These are phyloP conservation scores for Eilema griseolum DNA, from an alignment of 2,888 invertebrate species.

Conservation along the genomic window DNA sequence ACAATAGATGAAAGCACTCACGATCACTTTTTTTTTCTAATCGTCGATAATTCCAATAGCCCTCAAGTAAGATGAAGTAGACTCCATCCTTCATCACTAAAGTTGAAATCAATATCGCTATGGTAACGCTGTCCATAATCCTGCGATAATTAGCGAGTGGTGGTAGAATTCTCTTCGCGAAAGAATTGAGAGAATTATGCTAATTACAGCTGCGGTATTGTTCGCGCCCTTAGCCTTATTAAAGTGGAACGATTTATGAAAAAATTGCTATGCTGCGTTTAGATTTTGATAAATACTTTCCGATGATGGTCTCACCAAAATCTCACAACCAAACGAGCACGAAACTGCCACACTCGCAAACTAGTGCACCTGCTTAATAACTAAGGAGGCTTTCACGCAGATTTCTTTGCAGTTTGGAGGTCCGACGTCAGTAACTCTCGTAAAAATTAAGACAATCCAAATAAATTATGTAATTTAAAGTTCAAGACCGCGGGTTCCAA, in stretches of 20 bases:
- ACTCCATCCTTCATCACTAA: not conserved
- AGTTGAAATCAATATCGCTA: slow-evolving; percentile 26
- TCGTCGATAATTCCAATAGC: not conserved
- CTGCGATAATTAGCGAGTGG: slow-evolving; percentile 11
- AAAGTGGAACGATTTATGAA: slow-evolving; percentile 38
- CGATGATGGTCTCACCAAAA: no score
- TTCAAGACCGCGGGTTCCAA: no score
- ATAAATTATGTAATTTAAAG: no score
- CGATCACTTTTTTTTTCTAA: no score
- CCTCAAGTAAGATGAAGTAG: not conserved
- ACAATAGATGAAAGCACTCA: no score
- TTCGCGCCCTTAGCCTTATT: slow-evolving; percentile 32
- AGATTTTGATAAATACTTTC: not conserved
- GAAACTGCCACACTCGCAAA: no score
- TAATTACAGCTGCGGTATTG: slow-evolving; percentile 33
- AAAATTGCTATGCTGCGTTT: slow-evolving; percentile 30
- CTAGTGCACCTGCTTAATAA: no score
- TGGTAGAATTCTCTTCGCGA: slow-evolving; percentile 13
- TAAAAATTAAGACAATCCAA: no score
- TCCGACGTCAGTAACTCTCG: no score
- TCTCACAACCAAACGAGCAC: no score
- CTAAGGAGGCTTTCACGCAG: no score
- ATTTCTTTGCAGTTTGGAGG: no score
- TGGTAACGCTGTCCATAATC: slow-evolving; percentile 14
- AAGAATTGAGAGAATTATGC: slow-evolving; percentile 30